Percentiles rank a stretch among this genome's conserved stretches.
phyloP scores from a whole-genome alignment of 2,888 invertebrate species.

The Cremastinae sp. region DNA sequence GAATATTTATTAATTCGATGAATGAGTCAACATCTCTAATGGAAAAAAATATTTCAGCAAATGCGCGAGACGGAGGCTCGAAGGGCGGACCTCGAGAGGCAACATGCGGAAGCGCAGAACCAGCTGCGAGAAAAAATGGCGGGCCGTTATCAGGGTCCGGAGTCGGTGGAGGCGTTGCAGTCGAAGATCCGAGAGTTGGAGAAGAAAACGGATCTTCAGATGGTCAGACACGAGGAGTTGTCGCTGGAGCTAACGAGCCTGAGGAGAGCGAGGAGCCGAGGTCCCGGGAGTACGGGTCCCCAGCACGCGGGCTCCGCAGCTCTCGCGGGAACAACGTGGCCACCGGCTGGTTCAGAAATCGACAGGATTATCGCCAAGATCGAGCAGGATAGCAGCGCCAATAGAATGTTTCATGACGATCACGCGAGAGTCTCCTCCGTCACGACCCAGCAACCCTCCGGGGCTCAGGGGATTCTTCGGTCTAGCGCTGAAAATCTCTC shows the following conservation, averaged over 20 bases:
- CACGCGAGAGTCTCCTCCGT: conserved; percentile 87
- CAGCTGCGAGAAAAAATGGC: conserved; percentile 83
- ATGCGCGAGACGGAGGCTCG: conserved; percentile 90
- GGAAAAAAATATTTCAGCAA: conserved; percentile 78
- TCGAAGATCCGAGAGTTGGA: conserved; percentile 94
- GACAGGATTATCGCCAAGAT: conserved; percentile 97
- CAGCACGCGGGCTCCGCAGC: conserved; percentile 79
- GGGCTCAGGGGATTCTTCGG: conserved; percentile 73
- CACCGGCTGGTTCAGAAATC: conserved; percentile 87
- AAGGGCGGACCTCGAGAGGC: conserved; percentile 88
- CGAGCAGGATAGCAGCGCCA: conserved; percentile 85
- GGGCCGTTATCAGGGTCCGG: conserved; percentile 83
- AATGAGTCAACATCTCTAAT: conserved; percentile 3
- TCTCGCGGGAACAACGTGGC: conserved; percentile 80
- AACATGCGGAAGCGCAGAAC: conserved; percentile 89
- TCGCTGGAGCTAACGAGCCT: conserved; percentile 92
- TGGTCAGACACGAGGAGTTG: conserved; percentile 91
- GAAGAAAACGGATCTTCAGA: conserved; percentile 89
- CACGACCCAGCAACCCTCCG: conserved; percentile 77
- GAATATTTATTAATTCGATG: neutral
- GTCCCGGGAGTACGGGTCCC: conserved; percentile 68
- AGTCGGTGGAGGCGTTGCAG: conserved; percentile 87
- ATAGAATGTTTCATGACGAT: conserved; percentile 92
- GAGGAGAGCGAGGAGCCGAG: conserved; percentile 81
- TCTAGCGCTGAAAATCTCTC: conserved; percentile 78